phyloP scores from a whole-genome alignment of 2,888 invertebrate genomes.

The Leptinotarsa peninsularis region DNA sequence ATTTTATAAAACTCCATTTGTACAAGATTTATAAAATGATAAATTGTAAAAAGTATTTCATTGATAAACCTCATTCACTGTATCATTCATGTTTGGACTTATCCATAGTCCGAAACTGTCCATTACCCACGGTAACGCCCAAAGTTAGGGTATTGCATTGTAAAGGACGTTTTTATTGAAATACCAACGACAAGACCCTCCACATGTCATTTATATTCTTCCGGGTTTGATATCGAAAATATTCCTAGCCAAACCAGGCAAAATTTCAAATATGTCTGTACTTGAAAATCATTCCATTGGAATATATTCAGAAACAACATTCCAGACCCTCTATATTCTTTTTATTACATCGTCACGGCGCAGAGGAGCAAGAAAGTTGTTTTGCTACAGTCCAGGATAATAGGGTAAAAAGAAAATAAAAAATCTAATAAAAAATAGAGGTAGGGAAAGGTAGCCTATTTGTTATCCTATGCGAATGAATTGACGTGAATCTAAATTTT shows the following conservation, averaged over 20 bases:
- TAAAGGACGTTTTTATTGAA: not conserved
- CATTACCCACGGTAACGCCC: no score
- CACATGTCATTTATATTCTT: not conserved
- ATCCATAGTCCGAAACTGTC: no score
- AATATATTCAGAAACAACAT: constrained; percentile 41
- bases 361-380: constrained; percentile 34
- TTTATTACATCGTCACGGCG: constrained; percentile 33
- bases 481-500: constrained; percentile 38
- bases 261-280: constrained; percentile 34
- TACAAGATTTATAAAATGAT: no score
- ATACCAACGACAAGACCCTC: not conserved
- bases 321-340: constrained; percentile 36
- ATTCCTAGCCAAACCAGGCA: constrained; percentile 3
- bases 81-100: no score
- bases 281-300: constrained; percentile 36
- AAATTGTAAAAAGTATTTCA: no score
- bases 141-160: not conserved
- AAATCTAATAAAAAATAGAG: constrained; percentile 39
- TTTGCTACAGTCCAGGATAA: constrained; percentile 35
- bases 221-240: not conserved
- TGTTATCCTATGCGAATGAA: constrained; percentile 37
- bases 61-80: no score
- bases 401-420: constrained; percentile 34
- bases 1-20: no score
- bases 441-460: constrained; percentile 39